phyloP scores from a whole-genome alignment of 2,888 invertebrate species.

The Blera fallax region DNA sequence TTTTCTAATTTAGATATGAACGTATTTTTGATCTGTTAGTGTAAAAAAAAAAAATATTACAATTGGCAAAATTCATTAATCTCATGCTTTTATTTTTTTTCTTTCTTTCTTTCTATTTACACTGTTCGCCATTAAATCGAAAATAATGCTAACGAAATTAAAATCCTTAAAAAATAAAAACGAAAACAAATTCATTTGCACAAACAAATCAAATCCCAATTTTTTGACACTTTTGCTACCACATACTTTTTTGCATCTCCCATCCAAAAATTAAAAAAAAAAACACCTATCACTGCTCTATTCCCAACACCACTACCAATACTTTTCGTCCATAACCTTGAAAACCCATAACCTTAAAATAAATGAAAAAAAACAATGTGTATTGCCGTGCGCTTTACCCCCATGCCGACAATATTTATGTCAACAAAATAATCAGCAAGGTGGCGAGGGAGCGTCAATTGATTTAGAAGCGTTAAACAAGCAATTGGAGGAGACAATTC shows the following conservation, averaged over 20 bases:
- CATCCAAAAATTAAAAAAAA: constrained; percentile 34
- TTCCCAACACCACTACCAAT: constrained; percentile 39
- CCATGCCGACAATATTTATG: constrained; percentile 37
- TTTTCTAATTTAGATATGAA: constrained; percentile 31
- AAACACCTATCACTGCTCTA: constrained; percentile 46
- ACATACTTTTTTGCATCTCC: constrained; percentile 48
- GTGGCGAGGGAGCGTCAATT: constrained; percentile 78
- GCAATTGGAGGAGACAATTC: constrained; percentile 81
- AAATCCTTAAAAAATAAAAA: constrained; percentile 38
- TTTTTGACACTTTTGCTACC: constrained; percentile 54
- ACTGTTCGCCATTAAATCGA: constrained; percentile 63
- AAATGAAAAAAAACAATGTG: constrained; percentile 25
- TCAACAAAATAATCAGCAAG: constrained; percentile 70
- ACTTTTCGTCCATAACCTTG: constrained; percentile 44
- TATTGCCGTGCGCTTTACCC: constrained; percentile 13
- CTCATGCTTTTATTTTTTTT: constrained; percentile 64
- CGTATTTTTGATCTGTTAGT: constrained; percentile 30
- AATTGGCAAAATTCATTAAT: constrained; percentile 73
- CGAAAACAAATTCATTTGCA: constrained; percentile 65
- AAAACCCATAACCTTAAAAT: constrained; percentile 48
- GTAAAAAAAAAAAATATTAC: constrained; percentile 35
- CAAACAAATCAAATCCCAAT: constrained; percentile 61
- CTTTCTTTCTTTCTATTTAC: constrained; percentile 66
- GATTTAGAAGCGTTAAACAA: constrained; percentile 81
- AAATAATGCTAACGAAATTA: constrained; percentile 56